Base-by-base conservation (phyloP, 1,140 invertebrate genomes). In the Latrodectus geometricus region DNA sequence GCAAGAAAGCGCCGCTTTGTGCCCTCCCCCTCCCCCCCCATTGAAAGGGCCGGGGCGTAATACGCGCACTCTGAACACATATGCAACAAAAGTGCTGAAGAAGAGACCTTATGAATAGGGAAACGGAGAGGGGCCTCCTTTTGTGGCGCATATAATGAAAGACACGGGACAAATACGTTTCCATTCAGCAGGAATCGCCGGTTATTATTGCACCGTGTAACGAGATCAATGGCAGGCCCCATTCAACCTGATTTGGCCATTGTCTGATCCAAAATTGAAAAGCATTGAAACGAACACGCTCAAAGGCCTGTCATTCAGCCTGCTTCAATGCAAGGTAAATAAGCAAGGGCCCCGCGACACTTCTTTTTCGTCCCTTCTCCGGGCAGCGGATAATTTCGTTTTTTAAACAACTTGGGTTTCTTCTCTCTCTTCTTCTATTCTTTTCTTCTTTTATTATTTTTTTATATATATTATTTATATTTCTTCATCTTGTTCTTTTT, bases 131-230 rank as follows among this genome's bases (percentile, higher is more conserved):
- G 85, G 85, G 77, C 81, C 52, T 66, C n/a, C 82, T 68, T 79
- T 87, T 87, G 85, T 87, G 85, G 68, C 14, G 1, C 68, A 70
- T 76, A 87, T 87, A 87, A 87, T 87, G 85, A 87, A 87, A 87
- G 76, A 87, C 85, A 87, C 85, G 85, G 85, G 85, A 87, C 85
- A 87, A 87, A 87, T 87, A 87, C 76, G 85, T 61, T 68, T 69
- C 85, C 65, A 87, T 87, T 87, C 85, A 87, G 15, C 8, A 66
- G 76, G 85, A 87, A 87, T 87, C 85, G 85, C 85, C 77, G 77
- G 85, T 87, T 87, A 87, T 87, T 87, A 87, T 87, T 87, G 85
- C 85, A 49, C 76, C 85, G 76, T 87, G 85, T 87, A 87, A 87
- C 85, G 85, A 87, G 85, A 87, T 87, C 85, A 87, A 87, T 87